phyloP scores from a whole-genome alignment of 2,797 vertebrate genomes.

The Geotrypetes seraphini region DNA sequence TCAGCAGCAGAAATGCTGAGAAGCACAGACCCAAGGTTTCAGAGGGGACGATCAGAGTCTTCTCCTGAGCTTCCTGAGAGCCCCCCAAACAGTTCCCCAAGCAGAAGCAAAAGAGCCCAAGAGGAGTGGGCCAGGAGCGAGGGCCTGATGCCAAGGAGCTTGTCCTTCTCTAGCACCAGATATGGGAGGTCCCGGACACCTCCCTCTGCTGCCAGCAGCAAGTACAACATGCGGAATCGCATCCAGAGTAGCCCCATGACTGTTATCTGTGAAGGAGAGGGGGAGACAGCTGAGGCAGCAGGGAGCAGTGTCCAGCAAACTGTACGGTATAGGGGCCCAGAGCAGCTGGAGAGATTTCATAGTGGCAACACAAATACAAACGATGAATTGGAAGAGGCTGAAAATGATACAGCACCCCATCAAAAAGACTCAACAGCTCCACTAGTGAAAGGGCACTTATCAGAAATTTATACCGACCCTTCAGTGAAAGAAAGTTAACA shows the following conservation, averaged over 20 bases:
- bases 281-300: slow-evolving; percentile 50
- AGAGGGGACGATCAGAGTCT: slow-evolving; percentile 62
- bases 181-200: slow-evolving; percentile 83
- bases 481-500: slow-evolving; percentile 59
- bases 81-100: slow-evolving; percentile 60
- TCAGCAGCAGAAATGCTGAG: slow-evolving; percentile 91
- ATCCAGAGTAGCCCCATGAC: slow-evolving; percentile 97
- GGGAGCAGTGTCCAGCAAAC: slow-evolving; percentile 30
- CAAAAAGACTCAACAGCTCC: slow-evolving; percentile 20
- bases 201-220: slow-evolving; percentile 91
- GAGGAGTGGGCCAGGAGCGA: slow-evolving; percentile 86
- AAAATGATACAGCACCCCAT: slow-evolving; percentile 8
- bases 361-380: slow-evolving; percentile 18
- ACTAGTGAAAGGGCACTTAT: slow-evolving; percentile 1
- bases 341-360: slow-evolving; percentile 24
- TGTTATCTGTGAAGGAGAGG: slow-evolving; percentile 89
- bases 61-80: slow-evolving; percentile 44
- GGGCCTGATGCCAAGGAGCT: slow-evolving; percentile 62
- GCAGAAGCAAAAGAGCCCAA: slow-evolving; percentile 56
- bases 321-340: slow-evolving; percentile 17
- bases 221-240: slow-evolving; percentile 82
- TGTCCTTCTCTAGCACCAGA: slow-evolving; percentile 62
- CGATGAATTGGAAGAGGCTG: slow-evolving; percentile 5
- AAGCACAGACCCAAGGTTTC: slow-evolving; percentile 82
- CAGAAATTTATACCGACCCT: slow-evolving; percentile 50